Base-by-base conservation (phyloP, 2,797 vertebrate species). In the Craterocephalus amniculus region DNA sequence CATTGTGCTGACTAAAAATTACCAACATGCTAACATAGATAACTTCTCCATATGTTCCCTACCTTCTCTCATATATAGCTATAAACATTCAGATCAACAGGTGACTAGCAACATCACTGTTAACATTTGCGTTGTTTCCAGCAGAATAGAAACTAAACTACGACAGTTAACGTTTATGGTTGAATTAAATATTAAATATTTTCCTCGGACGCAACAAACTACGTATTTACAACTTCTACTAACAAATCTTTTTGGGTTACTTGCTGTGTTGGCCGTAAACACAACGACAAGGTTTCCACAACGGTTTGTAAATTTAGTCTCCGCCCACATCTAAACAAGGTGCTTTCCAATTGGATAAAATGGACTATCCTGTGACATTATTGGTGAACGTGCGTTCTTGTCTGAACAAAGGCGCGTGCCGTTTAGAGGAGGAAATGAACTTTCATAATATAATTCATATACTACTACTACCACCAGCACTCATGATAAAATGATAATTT, bases 311-410 rank as follows among this genome's bases (percentile, higher is more conserved):
- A 59, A 76, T 78, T 3, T 38, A 20, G 40, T 35, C 49, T 54
- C 74, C 85, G 51, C 88, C 86, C 60, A 74, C 29, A 16, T 13
- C 0, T 43, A 9, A 90, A 83, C 58, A 77, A 85, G 58, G 2
- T 43, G 31, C 20, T 26, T 45, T 65, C 1, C 81, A 80, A 94
- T 95, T 94, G 92, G 94, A 26, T 67, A 29, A 65, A 0, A n/a
- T 0, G 6, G 13, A 40, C 12, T 43, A 1, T 2, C 16, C 57
- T 70, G 51, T 24, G 13, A 54, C 0, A 0, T 81, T 82, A 93
- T 90, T 92, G 90, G 89, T 64, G 4, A 3, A 79, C 9, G 63
- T 0, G 10, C 70, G 40, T 43, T 38, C 7, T 4, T 6, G 5
- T 20, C 40, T 43, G 18, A 40, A 88, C 49, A 49, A 43, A 43